phyloP scores from a whole-genome alignment of 2,888 invertebrate species.

The Phyto melanocephala region DNA sequence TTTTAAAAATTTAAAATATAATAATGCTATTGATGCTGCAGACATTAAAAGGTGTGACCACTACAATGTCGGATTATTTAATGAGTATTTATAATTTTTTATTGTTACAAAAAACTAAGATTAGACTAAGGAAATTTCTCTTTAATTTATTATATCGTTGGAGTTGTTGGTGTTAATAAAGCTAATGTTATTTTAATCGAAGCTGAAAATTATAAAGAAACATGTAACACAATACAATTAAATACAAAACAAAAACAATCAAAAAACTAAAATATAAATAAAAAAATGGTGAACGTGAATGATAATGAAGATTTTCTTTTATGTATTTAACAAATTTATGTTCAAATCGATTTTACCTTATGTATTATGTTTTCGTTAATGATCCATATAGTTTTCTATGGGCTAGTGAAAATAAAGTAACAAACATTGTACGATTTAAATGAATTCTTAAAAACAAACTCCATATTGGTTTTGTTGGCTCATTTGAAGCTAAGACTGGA shows the following conservation, averaged over 20 bases:
- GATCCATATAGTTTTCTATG: background rate
- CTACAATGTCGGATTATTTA: background rate
- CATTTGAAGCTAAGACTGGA: background rate
- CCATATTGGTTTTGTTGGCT: constrained; percentile 41
- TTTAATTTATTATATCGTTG: too few species aligned
- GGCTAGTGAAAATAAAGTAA: background rate
- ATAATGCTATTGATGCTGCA: background rate
- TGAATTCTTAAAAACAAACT: background rate
- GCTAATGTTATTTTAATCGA: constrained; percentile 50
- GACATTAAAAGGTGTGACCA: constrained; percentile 36
- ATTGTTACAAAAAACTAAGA: background rate
- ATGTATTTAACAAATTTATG: constrained; percentile 24
- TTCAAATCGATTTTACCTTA: background rate
- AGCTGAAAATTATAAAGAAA: constrained; percentile 17
- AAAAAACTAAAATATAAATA: too few species aligned
- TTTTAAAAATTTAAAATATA: background rate
- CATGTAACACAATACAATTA: constrained; percentile 29
- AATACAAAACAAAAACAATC: background rate
- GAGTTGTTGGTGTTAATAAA: constrained; percentile 1
- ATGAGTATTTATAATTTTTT: background rate
- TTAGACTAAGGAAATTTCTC: constrained; percentile 27
- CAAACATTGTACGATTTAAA: background rate
- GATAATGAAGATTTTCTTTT: constrained; percentile 25
- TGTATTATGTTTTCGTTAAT: background rate
- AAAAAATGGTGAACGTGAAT: background rate